phyloP scores from a whole-genome alignment of 2,888 invertebrate species.

The Rhagonycha fulva region DNA sequence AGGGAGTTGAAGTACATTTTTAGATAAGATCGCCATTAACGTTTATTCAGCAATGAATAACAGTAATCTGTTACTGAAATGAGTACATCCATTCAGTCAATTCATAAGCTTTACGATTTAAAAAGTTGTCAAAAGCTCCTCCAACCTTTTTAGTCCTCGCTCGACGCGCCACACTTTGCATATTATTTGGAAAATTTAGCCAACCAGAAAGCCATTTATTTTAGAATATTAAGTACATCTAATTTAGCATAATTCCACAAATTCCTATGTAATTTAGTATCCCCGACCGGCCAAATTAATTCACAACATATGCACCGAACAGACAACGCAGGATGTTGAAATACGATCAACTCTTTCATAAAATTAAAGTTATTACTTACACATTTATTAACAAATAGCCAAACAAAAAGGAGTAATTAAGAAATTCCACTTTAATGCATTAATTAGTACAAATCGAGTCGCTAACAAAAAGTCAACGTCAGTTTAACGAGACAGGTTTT shows the following conservation, averaged over 20 bases:
- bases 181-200: neutral
- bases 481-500: neutral
- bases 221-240: constrained; percentile 4
- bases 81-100: constrained; percentile 38
- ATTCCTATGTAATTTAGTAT: constrained; percentile 12
- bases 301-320: neutral
- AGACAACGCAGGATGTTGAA: neutral
- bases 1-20: constrained; percentile 37
- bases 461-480: neutral
- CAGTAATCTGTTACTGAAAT: constrained; percentile 34
- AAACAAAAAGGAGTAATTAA: neutral
- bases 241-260: constrained; percentile 5
- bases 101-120: neutral
- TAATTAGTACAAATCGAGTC: neutral
- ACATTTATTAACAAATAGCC: neutral
- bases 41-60: constrained; percentile 41
- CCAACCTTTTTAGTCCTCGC: neutral
- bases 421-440: neutral
- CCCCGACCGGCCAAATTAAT: neutral
- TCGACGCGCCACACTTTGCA: neutral
- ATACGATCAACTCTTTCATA: neutral
- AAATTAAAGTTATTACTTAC: neutral
- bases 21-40: constrained; percentile 42
- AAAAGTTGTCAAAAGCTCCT: neutral
- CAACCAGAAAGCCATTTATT: neutral